Evolutionary conservation across 2,888 invertebrate genomes (phyloP).

Genomic region (Sepioteuthis lessoniana): DNA sequence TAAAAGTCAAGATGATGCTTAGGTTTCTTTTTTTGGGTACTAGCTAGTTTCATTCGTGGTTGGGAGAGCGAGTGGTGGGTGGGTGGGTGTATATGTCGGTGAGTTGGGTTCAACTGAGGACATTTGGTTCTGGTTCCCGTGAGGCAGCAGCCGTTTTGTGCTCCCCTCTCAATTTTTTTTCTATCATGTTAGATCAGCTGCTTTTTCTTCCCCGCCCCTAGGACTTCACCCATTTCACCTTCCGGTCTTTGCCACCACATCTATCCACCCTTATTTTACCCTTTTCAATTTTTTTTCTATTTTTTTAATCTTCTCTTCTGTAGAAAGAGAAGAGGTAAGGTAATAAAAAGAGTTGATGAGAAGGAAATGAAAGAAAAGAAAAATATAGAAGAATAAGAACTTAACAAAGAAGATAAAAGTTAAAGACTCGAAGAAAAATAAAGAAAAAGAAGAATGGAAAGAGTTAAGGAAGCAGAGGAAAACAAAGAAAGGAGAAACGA

Average conservation of each 20-base stretch:
- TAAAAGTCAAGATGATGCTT: not conserved
- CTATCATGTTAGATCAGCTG: not conserved
- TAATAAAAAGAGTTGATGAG: too few relatives aligned
- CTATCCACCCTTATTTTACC: not conserved
- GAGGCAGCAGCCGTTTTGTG: not conserved
- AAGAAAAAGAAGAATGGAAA: too few relatives aligned
- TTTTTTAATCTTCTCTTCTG: not conserved
- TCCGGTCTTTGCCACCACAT: not conserved
- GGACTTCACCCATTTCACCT: not conserved
- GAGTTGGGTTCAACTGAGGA: not conserved
- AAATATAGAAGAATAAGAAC: too few relatives aligned
- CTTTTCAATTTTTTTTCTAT: fast-evolving
- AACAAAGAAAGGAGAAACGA: too few relatives aligned
- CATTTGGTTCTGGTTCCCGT: not conserved
- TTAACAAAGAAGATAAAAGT: too few relatives aligned
- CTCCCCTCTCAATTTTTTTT: not conserved
- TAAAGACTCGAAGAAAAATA: too few relatives aligned
- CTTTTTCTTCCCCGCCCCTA: not conserved
- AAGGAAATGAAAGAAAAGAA: too few relatives aligned
- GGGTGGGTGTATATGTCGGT: not conserved
- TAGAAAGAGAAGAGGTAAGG: too few relatives aligned
- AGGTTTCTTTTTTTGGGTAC: not conserved
- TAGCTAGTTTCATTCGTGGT: not conserved
- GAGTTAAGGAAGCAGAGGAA: too few relatives aligned
- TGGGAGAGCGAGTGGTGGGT: not conserved